phyloP scores from a whole-genome alignment of 2,113 vertebrate species.

The Antechinus flavipes region DNA sequence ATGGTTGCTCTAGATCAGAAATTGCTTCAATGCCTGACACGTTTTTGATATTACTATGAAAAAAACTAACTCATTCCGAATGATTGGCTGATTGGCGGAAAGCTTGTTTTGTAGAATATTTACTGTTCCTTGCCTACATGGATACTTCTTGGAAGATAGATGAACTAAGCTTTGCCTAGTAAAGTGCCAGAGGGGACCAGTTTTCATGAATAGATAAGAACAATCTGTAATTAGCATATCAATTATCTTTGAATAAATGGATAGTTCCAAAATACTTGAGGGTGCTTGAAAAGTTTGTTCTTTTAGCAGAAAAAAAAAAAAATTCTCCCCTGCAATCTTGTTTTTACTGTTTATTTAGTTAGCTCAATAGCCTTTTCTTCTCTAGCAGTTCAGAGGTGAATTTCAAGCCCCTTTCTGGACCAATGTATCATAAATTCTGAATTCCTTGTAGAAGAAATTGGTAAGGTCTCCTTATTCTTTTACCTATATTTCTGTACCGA shows the following conservation, averaged over 20 bases:
- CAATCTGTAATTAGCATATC: background rate
- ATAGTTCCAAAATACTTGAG: background rate
- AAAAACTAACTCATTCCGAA: background rate
- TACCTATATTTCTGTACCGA: background rate
- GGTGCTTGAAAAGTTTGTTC: background rate
- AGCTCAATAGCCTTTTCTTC: background rate
- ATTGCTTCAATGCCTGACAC: background rate
- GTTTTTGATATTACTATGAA: background rate
- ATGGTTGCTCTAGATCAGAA: background rate
- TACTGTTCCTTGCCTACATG: background rate
- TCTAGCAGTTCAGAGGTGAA: background rate
- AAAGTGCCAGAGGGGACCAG: background rate
- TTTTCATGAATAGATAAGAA: background rate
- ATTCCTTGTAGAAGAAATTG: background rate
- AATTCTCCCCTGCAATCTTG: background rate
- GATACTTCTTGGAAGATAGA: background rate
- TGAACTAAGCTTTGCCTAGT: background rate
- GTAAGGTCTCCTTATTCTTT: accelerated
- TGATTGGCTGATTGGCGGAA: background rate
- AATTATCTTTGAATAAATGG: background rate
- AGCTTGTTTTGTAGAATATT: background rate
- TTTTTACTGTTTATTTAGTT: background rate
- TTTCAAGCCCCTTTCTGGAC: background rate
- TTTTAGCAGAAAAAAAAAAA: background rate
- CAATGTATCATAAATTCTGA: background rate